Percentiles rank a stretch among this genome's conserved stretches.
These are phyloP conservation scores for Brachionichthys hirsutus DNA, from an alignment of 2,113 vertebrate genomes.

Conservation along the genomic window DNA sequence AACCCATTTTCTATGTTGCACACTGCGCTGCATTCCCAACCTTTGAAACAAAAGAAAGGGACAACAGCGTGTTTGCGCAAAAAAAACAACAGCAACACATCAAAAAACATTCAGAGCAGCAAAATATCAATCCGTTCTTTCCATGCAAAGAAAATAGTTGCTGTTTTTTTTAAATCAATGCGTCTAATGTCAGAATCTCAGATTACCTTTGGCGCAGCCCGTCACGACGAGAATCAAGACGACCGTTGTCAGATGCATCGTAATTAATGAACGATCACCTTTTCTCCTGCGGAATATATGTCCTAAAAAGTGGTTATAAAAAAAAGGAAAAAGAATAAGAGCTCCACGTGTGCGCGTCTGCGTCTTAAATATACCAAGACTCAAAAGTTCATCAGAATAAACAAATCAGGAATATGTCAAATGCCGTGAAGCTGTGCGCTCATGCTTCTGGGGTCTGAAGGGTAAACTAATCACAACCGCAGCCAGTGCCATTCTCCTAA, in stretches of 20 bases:
- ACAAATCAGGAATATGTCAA: too few relatives aligned
- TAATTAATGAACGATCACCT: slow-evolving; percentile 39
- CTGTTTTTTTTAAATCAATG: background rate
- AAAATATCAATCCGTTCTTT: slow-evolving; percentile 31
- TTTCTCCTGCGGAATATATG: slow-evolving; percentile 55
- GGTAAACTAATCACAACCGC: too few relatives aligned
- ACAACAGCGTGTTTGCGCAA: slow-evolving; percentile 20
- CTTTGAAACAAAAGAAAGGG: slow-evolving; percentile 62
- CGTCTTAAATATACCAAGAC: background rate
- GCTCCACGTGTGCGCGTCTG: background rate
- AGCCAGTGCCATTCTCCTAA: too few relatives aligned
- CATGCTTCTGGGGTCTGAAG: too few relatives aligned
- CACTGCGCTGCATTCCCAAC: slow-evolving; percentile 80
- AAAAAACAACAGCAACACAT: slow-evolving; percentile 7
- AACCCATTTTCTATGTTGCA: slow-evolving; percentile 87
- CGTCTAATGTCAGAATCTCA: background rate
- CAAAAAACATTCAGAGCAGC: slow-evolving; percentile 31
- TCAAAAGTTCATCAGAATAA: slow-evolving; percentile 47
- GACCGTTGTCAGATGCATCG: slow-evolving; percentile 62
- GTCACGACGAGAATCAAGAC: slow-evolving; percentile 71
- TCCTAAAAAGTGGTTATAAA: too few relatives aligned
- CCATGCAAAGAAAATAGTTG: background rate
- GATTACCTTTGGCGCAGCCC: slow-evolving; percentile 77
- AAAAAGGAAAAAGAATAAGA: background rate
- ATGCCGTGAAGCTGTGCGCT: too few relatives aligned